A percentile compares a stretch with the other conserved stretches of the same genome.
Evolutionary conservation across 1,140 invertebrate species (phyloP).

Genomic region (Drosophila auraria): DNA sequence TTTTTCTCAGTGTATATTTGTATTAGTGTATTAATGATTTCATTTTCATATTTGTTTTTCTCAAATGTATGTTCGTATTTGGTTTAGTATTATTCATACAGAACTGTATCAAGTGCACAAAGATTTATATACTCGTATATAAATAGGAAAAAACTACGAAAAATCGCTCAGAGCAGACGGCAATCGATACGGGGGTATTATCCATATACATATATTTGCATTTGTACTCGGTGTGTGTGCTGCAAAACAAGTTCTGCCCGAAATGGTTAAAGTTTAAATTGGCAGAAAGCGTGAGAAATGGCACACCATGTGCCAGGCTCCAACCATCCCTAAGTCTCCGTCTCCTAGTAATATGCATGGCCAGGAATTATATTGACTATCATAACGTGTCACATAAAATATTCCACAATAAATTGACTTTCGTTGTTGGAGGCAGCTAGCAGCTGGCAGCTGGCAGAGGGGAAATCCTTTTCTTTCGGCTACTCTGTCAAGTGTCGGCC

Average conservation of each 20-base stretch:
- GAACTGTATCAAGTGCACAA: slow-evolving; percentile 67
- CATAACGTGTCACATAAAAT: slow-evolving; percentile 83
- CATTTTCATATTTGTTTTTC: slow-evolving; percentile 20
- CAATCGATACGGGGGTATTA: slow-evolving; percentile 18
- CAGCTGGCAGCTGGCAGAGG: background rate
- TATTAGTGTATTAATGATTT: slow-evolving; percentile 75
- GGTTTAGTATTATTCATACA: slow-evolving; percentile 68
- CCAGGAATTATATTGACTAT: slow-evolving; percentile 78
- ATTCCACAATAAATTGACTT: slow-evolving; percentile 83
- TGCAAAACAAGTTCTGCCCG: slow-evolving; percentile 67
- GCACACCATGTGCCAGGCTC: slow-evolving; percentile 60
- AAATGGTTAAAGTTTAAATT: slow-evolving; percentile 69
- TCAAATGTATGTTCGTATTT: slow-evolving; percentile 54
- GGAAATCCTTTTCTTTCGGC: slow-evolving; percentile 46
- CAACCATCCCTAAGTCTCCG: slow-evolving; percentile 7
- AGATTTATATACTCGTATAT: slow-evolving; percentile 45
- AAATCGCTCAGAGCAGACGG: slow-evolving; percentile 64
- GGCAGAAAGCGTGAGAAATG: slow-evolving; percentile 68
- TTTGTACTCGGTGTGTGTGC: background rate
- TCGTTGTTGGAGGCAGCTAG: slow-evolving; percentile 63
- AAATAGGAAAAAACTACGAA: slow-evolving; percentile 56
- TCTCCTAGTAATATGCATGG: slow-evolving; percentile 52
- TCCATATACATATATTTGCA: slow-evolving; percentile 14
- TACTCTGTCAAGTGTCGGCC: slow-evolving; percentile 69
- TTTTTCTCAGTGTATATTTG: slow-evolving; percentile 84